Evolutionary conservation across 2,113 vertebrate species (phyloP).

Genomic region (Thunnus maccoyii): DNA sequence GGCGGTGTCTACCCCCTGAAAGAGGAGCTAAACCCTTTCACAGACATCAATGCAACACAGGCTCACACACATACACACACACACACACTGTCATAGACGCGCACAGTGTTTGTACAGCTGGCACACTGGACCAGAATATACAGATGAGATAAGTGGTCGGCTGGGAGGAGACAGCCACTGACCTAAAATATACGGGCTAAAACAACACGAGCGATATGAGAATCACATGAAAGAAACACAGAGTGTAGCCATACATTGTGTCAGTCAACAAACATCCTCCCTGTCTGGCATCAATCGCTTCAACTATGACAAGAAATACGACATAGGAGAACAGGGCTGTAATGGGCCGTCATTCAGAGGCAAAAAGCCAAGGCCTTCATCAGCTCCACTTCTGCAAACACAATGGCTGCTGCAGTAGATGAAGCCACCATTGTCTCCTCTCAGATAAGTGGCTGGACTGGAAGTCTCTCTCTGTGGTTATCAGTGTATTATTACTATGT

Average conservation of each 20-base stretch:
- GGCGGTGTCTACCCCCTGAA: constrained; percentile 55
- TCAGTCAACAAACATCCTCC: constrained; percentile 59
- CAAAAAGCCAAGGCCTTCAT: constrained; percentile 54
- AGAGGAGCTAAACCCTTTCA: constrained; percentile 63
- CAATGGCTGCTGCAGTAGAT: constrained; percentile 58
- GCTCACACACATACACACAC: background rate
- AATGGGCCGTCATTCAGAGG: constrained; percentile 25
- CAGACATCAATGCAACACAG: constrained; percentile 57
- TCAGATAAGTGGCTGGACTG: constrained; percentile 41
- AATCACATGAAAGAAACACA: constrained; percentile 43
- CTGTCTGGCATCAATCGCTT: constrained; percentile 38
- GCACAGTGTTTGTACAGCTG: constrained; percentile 71
- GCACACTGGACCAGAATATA: constrained; percentile 68
- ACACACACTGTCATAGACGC: constrained; percentile 37
- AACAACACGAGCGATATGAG: constrained; percentile 59
- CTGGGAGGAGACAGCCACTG: constrained; percentile 18
- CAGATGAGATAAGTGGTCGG: constrained; percentile 68
- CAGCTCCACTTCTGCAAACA: constrained; percentile 32
- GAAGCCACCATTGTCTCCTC: constrained; percentile 64
- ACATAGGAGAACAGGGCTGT: constrained; percentile 15
- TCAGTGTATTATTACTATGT: constrained; percentile 29
- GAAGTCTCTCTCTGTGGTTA: constrained; percentile 40
- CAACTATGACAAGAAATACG: constrained; percentile 47
- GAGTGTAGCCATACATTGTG: constrained; percentile 33
- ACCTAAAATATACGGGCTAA: constrained; percentile 51